These are phyloP conservation scores for Lophura nycthemera DNA, from an alignment of 2,113 vertebrate species.

Conservation along the genomic window DNA sequence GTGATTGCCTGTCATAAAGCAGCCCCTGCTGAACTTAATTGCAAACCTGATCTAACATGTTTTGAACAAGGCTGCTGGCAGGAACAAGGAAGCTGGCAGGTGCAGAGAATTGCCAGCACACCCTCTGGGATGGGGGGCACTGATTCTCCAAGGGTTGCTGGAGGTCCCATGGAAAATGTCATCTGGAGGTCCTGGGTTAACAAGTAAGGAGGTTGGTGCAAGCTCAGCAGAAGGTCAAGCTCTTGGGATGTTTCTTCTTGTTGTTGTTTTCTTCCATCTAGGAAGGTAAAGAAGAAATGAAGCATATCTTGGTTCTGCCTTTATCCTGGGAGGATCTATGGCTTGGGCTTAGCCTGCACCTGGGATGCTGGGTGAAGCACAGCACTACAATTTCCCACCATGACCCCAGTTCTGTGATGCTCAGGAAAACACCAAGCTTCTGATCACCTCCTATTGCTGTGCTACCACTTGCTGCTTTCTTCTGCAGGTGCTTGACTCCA, in stretches of 20 bases:
- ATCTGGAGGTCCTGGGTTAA: not conserved
- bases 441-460: not conserved
- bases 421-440: not conserved
- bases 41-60: not conserved
- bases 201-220: not conserved
- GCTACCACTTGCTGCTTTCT: not conserved
- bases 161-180: not conserved
- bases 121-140: not conserved
- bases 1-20: constrained; percentile 22
- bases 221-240: not conserved
- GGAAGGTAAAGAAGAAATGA: not conserved
- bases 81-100: not conserved
- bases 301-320: not conserved
- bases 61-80: not conserved
- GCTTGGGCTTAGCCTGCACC: not conserved
- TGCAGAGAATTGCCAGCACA: not conserved
- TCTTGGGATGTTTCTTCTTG: not conserved
- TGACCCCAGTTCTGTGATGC: not conserved
- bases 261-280: not conserved
- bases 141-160: accelerated
- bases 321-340: not conserved
- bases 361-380: not conserved
- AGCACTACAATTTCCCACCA: not conserved
- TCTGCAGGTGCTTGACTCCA: not conserved
- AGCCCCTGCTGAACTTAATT: not conserved